phyloP scores from a whole-genome alignment of 2,888 invertebrate genomes.

The Tuta absoluta region DNA sequence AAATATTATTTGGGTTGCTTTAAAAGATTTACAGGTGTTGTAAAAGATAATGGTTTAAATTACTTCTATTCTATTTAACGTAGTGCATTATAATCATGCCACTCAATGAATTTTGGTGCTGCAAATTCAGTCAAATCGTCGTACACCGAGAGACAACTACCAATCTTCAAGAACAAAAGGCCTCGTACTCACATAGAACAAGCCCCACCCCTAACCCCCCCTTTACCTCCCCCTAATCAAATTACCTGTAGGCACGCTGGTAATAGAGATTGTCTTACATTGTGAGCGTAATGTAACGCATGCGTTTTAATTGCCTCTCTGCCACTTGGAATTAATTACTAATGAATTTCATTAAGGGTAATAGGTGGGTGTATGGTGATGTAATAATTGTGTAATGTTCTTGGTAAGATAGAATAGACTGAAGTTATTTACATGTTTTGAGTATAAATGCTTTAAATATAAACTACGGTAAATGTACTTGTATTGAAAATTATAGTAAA shows the following conservation, averaged over 20 bases:
- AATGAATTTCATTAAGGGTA: constrained; percentile 26
- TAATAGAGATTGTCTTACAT: constrained; percentile 26
- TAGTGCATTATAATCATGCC: not conserved
- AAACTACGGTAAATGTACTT: too few species aligned
- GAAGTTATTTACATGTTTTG: too few species aligned
- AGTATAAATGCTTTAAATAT: too few species aligned
- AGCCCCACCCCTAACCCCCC: constrained; percentile 14
- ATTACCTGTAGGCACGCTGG: constrained; percentile 18
- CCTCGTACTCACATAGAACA: not conserved
- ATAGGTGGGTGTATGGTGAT: not conserved
- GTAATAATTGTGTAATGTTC: not conserved
- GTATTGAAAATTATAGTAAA: too few species aligned
- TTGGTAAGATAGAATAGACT: not conserved
- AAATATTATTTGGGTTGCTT: too few species aligned
- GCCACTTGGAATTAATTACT: constrained; percentile 20
- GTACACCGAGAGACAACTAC: constrained; percentile 1
- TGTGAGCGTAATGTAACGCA: constrained; percentile 15
- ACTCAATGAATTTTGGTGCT: not conserved
- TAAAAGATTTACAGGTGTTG: too few species aligned
- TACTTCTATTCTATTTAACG: not conserved
- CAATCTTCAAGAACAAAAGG: not conserved
- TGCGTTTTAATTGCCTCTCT: constrained; percentile 18
- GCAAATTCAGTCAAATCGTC: not conserved
- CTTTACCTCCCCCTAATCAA: constrained; percentile 14
- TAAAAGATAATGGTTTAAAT: too few species aligned